Percentiles rank a stretch among this genome's conserved stretches.
phyloP scores from a whole-genome alignment of 2,888 invertebrate genomes.

The Epinotia brunnichana region DNA sequence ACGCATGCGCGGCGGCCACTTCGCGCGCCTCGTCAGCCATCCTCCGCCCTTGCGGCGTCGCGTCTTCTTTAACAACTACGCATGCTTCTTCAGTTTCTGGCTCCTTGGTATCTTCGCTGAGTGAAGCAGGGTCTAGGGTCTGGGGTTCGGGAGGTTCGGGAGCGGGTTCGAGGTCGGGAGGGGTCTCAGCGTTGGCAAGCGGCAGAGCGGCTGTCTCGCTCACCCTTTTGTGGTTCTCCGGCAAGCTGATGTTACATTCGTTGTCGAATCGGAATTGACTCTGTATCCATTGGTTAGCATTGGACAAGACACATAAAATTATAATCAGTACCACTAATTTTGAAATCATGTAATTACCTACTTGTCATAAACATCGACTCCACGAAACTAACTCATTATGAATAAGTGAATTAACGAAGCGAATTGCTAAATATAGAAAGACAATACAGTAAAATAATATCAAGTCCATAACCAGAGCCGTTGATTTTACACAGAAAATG shows the following conservation, averaged over 20 bases:
- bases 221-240: constrained; percentile 99
- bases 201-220: constrained; percentile 84
- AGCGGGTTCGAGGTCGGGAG: constrained; percentile 54
- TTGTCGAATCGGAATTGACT: constrained; percentile 99
- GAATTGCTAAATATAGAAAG: not conserved
- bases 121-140: constrained; percentile 62
- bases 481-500: constrained; percentile 10
- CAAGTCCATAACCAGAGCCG: not conserved
- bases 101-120: constrained; percentile 64
- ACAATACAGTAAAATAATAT: not conserved
- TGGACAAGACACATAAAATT: constrained; percentile 59
- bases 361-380: not conserved
- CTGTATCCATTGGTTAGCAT: constrained; percentile 85
- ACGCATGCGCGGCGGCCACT: constrained; percentile 80
- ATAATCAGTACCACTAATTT: constrained; percentile 8
- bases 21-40: constrained; percentile 80
- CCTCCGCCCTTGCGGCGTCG: constrained; percentile 74
- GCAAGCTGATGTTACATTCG: constrained; percentile 98
- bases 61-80: constrained; percentile 79
- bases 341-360: not conserved
- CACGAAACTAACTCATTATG: not conserved
- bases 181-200: constrained; percentile 69
- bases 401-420: not conserved
- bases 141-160: constrained; percentile 59
- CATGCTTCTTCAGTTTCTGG: constrained; percentile 68